Base-by-base conservation (phyloP, 2,113 vertebrate species). In the Butorides virescens region DNA sequence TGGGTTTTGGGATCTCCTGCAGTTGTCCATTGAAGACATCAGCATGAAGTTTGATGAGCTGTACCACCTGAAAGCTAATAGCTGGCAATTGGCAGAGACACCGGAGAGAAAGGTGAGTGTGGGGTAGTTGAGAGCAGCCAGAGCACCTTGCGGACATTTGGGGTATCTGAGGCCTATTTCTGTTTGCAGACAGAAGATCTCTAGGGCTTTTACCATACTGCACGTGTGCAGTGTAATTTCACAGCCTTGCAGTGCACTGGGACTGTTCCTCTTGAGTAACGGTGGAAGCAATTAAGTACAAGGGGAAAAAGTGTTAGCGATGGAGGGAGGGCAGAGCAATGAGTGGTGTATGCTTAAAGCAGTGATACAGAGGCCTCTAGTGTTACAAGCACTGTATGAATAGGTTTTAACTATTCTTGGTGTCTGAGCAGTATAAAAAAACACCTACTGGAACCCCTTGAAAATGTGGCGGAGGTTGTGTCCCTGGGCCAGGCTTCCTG, bases 1-100 rank as follows among this genome's bases (percentile, higher is more conserved):
- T 76, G 99, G 99, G 79, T 99, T 99, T 98, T 99, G 99, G 99
- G 99, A 99, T 97, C 98, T 99, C 96, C 98, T 99, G 75, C 99
- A 99, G 98, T 98, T 99, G 97, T 99, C 99, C 95, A 99, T 99
- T n/a, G 99, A 99, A 98, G 99, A 99, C 98, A 99, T 99, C 98
- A 99, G 99, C 98, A 99, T 99, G 98, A 99, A 99, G 98, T 99
- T 99, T 65, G 99, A 99, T 15, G 99, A 99, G 97, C 99, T 99
- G 95, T 99, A 99, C 98, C 99, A 99, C 93, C 99, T 99, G 97
- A 99, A 99, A 98, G 98, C 99, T 70, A 99, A 99, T 85, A 99
- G 99, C 98, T 99, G 99, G 99, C 99, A 99, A 95, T 82, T 99
- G 80, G 92, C 98, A 88, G 98, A 99, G 94, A 99, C 98, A 90